Percentiles rank a stretch among this genome's conserved stretches.
Conservation (phyloP, 2,888 invertebrate species). For the Drosophila siamana region DNA sequence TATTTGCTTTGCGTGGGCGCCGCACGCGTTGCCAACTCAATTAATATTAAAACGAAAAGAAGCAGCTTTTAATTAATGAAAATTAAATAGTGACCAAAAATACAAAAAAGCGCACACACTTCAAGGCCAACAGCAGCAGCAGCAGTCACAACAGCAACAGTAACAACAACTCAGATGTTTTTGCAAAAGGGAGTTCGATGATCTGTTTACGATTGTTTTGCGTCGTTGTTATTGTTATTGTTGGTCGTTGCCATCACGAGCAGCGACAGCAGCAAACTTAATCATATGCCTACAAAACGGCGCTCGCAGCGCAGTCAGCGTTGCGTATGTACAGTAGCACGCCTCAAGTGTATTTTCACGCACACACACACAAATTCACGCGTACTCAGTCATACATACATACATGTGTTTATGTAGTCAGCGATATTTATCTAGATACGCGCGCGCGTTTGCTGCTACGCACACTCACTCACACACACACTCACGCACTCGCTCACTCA, state of each 20-base stretch:
- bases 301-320: conserved; percentile 40
- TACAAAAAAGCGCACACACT: conserved; percentile 43
- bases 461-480: conserved; percentile 15
- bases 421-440: conserved; percentile 76
- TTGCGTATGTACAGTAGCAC: conserved; percentile 76
- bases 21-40: conserved; percentile 77
- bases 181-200: conserved; percentile 80
- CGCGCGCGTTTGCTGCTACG: conserved; percentile 57
- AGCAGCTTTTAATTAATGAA: conserved; percentile 72
- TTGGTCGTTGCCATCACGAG: conserved; percentile 70
- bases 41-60: conserved; percentile 57
- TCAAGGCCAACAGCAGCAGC: conserved; percentile 68
- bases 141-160: conserved; percentile 14
- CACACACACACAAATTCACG: conserved; percentile 18
- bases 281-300: conserved; percentile 45
- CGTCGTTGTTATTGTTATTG: conserved; percentile 37
- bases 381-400: too few species aligned
- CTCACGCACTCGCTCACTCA: conserved; percentile 3
- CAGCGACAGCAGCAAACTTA: conserved; percentile 22
- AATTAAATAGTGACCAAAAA: conserved; percentile 62
- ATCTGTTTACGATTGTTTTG: conserved; percentile 83
- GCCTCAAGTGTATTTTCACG: conserved; percentile 73
- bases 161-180: conserved; percentile 22
- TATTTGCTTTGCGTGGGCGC: conserved; percentile 67
- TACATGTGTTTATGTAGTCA: conserved; percentile 9